Percentiles rank a stretch among this genome's conserved stretches.
phyloP scores from a whole-genome alignment of 2,797 vertebrate genomes.

The Pseudomugil gertrudae region DNA sequence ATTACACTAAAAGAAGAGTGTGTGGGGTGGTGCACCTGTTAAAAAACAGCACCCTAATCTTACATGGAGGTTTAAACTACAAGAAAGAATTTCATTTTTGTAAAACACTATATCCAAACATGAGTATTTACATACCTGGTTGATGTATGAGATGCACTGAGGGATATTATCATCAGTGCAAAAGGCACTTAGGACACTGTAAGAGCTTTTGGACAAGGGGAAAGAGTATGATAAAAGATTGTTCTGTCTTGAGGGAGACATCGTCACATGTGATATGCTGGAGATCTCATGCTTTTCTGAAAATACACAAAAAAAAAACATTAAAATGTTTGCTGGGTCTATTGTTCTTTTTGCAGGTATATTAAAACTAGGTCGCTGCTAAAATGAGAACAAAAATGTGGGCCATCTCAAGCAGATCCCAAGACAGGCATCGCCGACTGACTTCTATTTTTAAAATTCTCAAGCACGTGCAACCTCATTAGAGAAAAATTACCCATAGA shows the following conservation, averaged over 20 bases:
- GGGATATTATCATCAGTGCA: constrained; percentile 94
- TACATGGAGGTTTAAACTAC: not conserved
- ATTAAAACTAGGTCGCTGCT: constrained; percentile 50
- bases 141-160: constrained; percentile 90
- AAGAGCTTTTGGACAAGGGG: constrained; percentile 83
- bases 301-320: constrained; percentile 27
- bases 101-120: not conserved
- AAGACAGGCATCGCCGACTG: constrained; percentile 28
- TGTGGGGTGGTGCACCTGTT: too few relatives aligned
- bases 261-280: constrained; percentile 85
- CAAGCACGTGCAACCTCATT: constrained; percentile 6
- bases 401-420: constrained; percentile 52
- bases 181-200: constrained; percentile 87
- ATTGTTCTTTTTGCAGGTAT: constrained; percentile 1
- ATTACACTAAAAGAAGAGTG: not conserved
- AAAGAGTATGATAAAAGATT: constrained; percentile 78
- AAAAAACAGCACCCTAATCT: not conserved
- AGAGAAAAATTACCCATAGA: constrained; percentile 80
- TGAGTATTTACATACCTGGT: constrained; percentile 83
- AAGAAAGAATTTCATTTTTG: not conserved
- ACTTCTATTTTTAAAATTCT: constrained; percentile 36
- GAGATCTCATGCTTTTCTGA: constrained; percentile 78
- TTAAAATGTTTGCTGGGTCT: not conserved
- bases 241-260: constrained; percentile 85
- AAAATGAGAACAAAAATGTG: constrained; percentile 66